These are phyloP conservation scores for Chaetophractus vellerosus DNA, from an alignment of 2,797 vertebrate species.

Conservation along the genomic window DNA sequence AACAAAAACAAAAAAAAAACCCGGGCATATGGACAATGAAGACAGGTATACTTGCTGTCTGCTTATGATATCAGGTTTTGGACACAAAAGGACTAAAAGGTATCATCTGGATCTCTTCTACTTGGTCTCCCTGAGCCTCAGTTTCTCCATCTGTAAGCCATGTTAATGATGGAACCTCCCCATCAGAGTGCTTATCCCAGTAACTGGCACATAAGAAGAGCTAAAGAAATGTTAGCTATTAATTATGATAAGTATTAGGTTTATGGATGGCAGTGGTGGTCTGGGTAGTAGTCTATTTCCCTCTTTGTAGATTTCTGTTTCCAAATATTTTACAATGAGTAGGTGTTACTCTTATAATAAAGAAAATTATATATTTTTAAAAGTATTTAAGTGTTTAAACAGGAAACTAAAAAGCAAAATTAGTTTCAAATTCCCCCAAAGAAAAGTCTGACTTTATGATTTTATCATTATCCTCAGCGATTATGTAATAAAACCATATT, in stretches of 20 bases:
- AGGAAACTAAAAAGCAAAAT: not conserved
- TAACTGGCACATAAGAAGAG: no score
- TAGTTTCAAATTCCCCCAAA: not conserved
- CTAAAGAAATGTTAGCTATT: not conserved
- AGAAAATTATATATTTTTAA: not conserved
- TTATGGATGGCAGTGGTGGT: not conserved
- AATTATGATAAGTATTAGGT: not conserved
- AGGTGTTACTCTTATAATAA: not conserved
- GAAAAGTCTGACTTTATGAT: not conserved
- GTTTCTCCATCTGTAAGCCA: not conserved
- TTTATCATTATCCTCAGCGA: constrained; percentile 23
- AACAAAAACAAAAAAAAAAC: no score
- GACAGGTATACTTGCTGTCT: not conserved
- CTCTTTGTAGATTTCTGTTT: not conserved
- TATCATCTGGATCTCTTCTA: not conserved
- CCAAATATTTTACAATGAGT: not conserved
- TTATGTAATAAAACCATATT: not conserved
- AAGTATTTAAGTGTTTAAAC: not conserved
- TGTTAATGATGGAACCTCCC: not conserved
- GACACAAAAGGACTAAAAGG: not conserved
- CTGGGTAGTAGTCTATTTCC: not conserved
- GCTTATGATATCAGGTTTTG: not conserved
- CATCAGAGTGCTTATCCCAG: no score
- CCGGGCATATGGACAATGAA: no score
- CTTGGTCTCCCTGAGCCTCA: no score